These are phyloP conservation scores for Eristalis tenax DNA, from an alignment of 2,888 invertebrate genomes.

Conservation along the genomic window DNA sequence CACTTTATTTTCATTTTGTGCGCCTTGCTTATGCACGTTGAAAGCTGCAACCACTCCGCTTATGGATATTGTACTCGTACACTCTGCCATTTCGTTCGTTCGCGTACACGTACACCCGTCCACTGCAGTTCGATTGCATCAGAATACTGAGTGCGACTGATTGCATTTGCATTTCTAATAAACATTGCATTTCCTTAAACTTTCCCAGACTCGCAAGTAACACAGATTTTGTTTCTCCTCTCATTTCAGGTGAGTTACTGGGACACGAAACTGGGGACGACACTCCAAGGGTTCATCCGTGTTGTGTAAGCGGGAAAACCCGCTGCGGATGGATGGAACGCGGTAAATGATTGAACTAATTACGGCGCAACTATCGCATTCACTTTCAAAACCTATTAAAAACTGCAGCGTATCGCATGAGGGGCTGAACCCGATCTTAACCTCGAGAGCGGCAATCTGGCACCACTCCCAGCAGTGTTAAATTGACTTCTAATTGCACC, in stretches of 20 bases:
- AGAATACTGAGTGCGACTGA: conserved; percentile 32
- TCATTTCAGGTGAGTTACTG: conserved; percentile 44
- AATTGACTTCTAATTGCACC: conserved; percentile 53
- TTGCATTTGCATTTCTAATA: conserved; percentile 48
- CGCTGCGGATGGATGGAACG: neutral
- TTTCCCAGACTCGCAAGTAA: conserved; percentile 45
- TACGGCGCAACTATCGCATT: neutral
- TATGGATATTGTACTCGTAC: conserved; percentile 19
- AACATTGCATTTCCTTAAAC: conserved; percentile 52
- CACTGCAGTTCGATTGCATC: conserved; percentile 46
- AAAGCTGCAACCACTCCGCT: conserved; percentile 40
- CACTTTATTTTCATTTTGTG: conserved; percentile 39
- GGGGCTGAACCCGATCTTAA: conserved; percentile 30
- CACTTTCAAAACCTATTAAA: conserved; percentile 14
- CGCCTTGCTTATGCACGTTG: conserved; percentile 5
- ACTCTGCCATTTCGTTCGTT: conserved; percentile 13
- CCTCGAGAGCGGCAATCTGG: conserved; percentile 21
- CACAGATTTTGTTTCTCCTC: conserved; percentile 4
- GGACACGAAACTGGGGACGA: neutral
- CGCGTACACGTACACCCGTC: conserved; percentile 19
- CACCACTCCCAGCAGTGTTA: conserved; percentile 47
- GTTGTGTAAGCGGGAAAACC: neutral
- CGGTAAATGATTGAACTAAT: neutral
- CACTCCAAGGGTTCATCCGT: neutral
- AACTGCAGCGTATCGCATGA: neutral